Conservation (phyloP, 2,888 invertebrate genomes). For the Hyalella azteca region DNA sequence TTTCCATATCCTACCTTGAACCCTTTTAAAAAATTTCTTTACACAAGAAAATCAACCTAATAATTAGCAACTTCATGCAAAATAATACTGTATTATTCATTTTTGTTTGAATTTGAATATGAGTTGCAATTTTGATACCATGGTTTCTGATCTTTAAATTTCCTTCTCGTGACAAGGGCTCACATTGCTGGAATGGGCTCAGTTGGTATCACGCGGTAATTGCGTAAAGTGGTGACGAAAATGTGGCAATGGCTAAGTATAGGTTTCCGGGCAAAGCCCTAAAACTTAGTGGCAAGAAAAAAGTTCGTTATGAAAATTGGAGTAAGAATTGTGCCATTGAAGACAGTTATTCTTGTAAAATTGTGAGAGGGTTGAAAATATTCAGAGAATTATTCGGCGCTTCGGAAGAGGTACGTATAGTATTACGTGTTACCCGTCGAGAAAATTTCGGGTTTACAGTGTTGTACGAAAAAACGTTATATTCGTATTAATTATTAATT, state of each 20-base stretch:
- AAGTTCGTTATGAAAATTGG: conserved; percentile 51
- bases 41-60: too few relatives aligned
- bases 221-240: conserved; percentile 28
- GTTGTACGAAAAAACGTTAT: too few relatives aligned
- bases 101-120: not conserved
- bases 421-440: too few relatives aligned
- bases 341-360: conserved; percentile 48
- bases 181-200: conserved; percentile 44
- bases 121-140: not conserved
- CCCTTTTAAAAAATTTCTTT: too few relatives aligned
- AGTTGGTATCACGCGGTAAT: conserved; percentile 52
- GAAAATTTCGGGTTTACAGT: too few relatives aligned
- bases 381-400: conserved; percentile 54
- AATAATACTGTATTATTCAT: not conserved
- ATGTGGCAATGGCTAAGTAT: conserved; percentile 57
- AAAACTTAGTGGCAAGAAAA: conserved; percentile 54
- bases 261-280: conserved; percentile 59
- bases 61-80: too few relatives aligned
- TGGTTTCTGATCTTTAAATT: not conserved
- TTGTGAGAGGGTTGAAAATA: conserved; percentile 50
- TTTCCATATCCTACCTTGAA: too few relatives aligned
- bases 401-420: conserved; percentile 54
- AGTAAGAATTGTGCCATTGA: conserved; percentile 45
- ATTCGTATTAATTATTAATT: too few relatives aligned
- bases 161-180: not conserved